phyloP scores from a whole-genome alignment of 2,113 vertebrate genomes.

The Picathartes gymnocephalus region DNA sequence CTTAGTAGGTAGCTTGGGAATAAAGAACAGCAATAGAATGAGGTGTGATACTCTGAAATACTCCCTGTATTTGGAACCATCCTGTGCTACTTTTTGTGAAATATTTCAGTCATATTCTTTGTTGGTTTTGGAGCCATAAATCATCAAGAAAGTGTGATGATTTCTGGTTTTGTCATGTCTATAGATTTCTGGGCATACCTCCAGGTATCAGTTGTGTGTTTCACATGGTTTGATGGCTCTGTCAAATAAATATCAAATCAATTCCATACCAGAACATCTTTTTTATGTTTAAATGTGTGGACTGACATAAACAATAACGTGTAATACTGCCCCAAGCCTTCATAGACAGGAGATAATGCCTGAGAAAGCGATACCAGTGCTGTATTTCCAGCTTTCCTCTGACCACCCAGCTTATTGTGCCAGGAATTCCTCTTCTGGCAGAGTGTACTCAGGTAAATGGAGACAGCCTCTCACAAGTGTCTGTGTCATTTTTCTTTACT shows the following conservation, averaged over 20 bases:
- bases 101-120: neutral
- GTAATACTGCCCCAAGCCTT: neutral
- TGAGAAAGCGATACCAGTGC: neutral
- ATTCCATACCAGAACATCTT: neutral
- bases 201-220: neutral
- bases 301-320: neutral
- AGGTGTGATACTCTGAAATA: neutral
- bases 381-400: neutral
- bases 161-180: neutral
- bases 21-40: neutral
- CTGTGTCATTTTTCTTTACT: neutral
- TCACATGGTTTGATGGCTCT: neutral
- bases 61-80: neutral
- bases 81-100: neutral
- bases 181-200: neutral
- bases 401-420: neutral
- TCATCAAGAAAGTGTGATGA: neutral
- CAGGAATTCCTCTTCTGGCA: neutral
- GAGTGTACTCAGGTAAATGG: neutral
- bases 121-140: neutral
- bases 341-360: neutral
- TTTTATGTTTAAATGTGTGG: neutral
- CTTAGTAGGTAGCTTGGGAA: neutral
- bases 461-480: neutral
- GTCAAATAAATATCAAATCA: slow-evolving; percentile 10